phyloP scores from a whole-genome alignment of 2,888 invertebrate genomes.

The Drosophila demipolita region DNA sequence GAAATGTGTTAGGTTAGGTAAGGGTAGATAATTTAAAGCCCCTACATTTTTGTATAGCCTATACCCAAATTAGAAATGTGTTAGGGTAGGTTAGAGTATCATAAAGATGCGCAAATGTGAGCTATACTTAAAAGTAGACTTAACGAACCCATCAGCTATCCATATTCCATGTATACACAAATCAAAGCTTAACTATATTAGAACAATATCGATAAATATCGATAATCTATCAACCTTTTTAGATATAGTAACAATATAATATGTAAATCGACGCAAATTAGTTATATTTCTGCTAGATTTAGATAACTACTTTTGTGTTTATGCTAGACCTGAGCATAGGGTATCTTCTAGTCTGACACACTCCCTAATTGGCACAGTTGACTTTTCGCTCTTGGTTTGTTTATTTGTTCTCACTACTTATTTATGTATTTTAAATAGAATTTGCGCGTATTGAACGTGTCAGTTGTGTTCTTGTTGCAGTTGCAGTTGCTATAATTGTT shows the following conservation, averaged over 20 bases:
- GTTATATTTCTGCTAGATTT: not conserved
- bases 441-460: slow-evolving; percentile 63
- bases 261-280: not conserved
- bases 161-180: not conserved
- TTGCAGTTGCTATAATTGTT: slow-evolving; percentile 26
- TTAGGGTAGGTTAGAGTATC: not conserved
- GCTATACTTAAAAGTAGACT: not conserved
- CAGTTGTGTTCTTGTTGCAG: slow-evolving; percentile 26
- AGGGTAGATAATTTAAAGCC: not conserved
- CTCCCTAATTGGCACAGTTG: not conserved
- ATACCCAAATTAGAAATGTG: not conserved
- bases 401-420: slow-evolving; percentile 35
- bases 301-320: not conserved
- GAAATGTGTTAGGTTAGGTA: not conserved
- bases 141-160: not conserved
- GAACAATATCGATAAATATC: not conserved
- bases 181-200: not conserved
- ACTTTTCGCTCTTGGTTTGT: slow-evolving; percentile 11
- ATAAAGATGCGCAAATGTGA: not conserved
- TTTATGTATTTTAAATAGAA: slow-evolving; percentile 64
- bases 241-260: not conserved
- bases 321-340: not conserved
- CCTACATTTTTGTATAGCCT: no score
- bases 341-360: not conserved
- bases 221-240: not conserved